phyloP scores from a whole-genome alignment of 1,140 invertebrate species.

The Gonatopus flavifemur region DNA sequence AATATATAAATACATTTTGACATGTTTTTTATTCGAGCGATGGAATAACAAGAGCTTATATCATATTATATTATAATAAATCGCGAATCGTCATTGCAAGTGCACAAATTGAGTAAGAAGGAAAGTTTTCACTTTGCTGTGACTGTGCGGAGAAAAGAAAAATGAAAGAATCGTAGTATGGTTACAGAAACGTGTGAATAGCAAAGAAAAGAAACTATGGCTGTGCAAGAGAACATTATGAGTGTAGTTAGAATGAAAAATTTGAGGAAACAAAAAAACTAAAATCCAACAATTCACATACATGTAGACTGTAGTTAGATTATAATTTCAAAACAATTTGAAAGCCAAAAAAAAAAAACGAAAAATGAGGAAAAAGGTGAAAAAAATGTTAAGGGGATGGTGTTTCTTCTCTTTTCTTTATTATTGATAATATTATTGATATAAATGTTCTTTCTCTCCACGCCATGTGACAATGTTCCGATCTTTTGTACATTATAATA shows the following conservation, averaged over 20 bases:
- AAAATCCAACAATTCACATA: background rate
- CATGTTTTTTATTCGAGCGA: no score
- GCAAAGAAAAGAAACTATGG: conserved; percentile 53
- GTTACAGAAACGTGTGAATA: conserved; percentile 9
- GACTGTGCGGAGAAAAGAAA: background rate
- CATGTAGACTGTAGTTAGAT: background rate
- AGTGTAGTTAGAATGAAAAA: conserved; percentile 53
- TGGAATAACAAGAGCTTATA: no score
- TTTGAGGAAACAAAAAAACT: no score
- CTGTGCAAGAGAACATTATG: conserved; percentile 58
- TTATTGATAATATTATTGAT: conserved; percentile 9
- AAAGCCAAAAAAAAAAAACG: conserved; percentile 12
- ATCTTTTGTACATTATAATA: conserved; percentile 52
- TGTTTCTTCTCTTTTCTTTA: conserved; percentile 24
- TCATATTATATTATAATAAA: no score
- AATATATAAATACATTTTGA: no score
- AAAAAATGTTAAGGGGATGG: no score
- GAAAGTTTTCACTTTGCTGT: no score
- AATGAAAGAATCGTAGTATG: background rate
- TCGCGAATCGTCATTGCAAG: no score
- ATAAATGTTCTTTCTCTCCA: background rate
- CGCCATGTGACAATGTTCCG: conserved; percentile 38
- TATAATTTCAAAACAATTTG: no score
- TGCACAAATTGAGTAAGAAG: no score
- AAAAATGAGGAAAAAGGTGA: no score